Conservation (phyloP, 2,113 vertebrate genomes). For the Trichomycterus rosablanca region DNA sequence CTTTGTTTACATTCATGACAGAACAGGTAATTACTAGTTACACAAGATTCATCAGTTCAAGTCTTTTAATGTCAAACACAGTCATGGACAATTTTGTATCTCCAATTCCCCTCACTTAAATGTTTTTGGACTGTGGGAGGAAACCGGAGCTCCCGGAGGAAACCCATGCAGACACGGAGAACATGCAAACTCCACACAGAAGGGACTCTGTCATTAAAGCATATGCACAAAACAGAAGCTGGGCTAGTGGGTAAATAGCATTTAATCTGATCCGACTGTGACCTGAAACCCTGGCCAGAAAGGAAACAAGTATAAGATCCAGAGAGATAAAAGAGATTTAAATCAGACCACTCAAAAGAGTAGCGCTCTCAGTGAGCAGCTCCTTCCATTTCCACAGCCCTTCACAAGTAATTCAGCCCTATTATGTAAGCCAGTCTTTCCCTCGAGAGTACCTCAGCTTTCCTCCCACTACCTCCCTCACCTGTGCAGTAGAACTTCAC, state of each 20-base stretch:
- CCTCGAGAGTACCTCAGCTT: background rate
- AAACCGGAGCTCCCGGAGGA: too few relatives aligned
- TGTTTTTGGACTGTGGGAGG: too few relatives aligned
- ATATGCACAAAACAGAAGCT: too few relatives aligned
- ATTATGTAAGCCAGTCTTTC: constrained; percentile 5
- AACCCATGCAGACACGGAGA: too few relatives aligned
- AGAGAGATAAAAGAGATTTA: background rate
- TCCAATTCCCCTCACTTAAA: too few relatives aligned
- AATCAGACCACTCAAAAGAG: background rate
- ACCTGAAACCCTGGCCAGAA: constrained; percentile 3
- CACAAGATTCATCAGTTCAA: too few relatives aligned
- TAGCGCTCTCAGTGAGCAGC: constrained; percentile 7
- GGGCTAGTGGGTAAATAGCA: too few relatives aligned
- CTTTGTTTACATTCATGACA: too few relatives aligned
- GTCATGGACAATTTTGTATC: too few relatives aligned
- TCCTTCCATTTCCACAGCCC: constrained; percentile 9
- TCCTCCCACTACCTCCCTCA: constrained; percentile 49
- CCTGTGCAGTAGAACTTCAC: constrained; percentile 83
- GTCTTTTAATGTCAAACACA: too few relatives aligned
- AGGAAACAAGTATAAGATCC: constrained; percentile 2
- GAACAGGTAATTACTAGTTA: too few relatives aligned
- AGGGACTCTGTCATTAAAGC: background rate
- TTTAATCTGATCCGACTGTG: constrained; percentile 1
- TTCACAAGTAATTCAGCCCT: constrained; percentile 2
- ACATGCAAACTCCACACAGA: background rate